Percentiles rank a stretch among this genome's conserved stretches.
Evolutionary conservation across 2,797 vertebrate genomes (phyloP).

Genomic region (Cetoscarus ocellatus): DNA sequence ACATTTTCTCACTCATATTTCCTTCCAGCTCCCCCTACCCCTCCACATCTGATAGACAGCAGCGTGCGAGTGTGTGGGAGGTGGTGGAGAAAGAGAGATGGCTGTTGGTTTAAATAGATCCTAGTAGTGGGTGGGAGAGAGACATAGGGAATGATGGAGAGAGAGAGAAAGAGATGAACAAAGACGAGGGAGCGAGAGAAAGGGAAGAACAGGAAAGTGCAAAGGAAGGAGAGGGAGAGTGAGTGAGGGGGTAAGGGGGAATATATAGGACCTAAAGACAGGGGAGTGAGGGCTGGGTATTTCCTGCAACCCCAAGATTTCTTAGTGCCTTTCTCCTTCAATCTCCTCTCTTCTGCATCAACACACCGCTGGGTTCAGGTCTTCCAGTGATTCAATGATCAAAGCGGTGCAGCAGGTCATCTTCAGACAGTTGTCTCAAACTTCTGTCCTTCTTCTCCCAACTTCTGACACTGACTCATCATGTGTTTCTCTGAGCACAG

Average conservation of each 20-base stretch:
- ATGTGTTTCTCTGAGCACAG: too few species aligned
- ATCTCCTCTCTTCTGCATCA: too few species aligned
- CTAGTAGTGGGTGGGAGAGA: slow-evolving; percentile 48
- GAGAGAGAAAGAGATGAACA: slow-evolving; percentile 32
- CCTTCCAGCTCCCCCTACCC: slow-evolving; percentile 17
- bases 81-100: slow-evolving; percentile 47
- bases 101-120: slow-evolving; percentile 60
- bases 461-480: too few species aligned
- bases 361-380: too few species aligned
- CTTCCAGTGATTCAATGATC: too few species aligned
- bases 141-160: slow-evolving; percentile 37
- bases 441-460: too few species aligned
- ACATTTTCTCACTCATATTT: slow-evolving; percentile 12
- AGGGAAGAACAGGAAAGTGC: slow-evolving; percentile 17
- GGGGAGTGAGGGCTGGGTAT: background rate
- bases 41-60: slow-evolving; percentile 57
- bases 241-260: slow-evolving; percentile 11
- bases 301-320: too few species aligned
- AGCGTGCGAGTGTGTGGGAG: slow-evolving; percentile 49
- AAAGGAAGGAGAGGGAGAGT: slow-evolving; percentile 12
- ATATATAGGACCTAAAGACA: background rate
- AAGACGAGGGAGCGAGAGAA: background rate
- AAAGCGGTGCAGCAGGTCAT: too few species aligned
- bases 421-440: too few species aligned
- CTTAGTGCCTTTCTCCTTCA: too few species aligned